phyloP scores from a whole-genome alignment of 2,113 vertebrate genomes.

The Nycticryphes semicollaris region DNA sequence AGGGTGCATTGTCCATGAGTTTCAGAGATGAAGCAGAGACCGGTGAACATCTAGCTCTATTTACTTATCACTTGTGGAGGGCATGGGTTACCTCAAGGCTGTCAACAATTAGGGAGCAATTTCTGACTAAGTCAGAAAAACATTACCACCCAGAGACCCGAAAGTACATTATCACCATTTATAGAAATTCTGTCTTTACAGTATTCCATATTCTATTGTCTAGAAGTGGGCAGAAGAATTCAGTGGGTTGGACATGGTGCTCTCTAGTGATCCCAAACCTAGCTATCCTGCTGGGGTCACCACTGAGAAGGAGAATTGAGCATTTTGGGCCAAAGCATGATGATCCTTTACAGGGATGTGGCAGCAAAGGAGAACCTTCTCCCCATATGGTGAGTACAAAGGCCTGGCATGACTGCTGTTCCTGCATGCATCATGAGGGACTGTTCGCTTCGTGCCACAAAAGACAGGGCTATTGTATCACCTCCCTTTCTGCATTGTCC shows the following conservation, averaged over 20 bases:
- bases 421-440: neutral
- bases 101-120: constrained; percentile 39
- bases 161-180: constrained; percentile 6
- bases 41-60: neutral
- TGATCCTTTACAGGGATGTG: neutral
- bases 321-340: constrained; percentile 20
- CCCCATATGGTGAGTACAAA: neutral
- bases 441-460: neutral
- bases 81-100: constrained; percentile 59
- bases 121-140: constrained; percentile 54
- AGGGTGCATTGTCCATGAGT: neutral
- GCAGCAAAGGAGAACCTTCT: constrained; percentile 14
- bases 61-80: neutral
- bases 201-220: constrained; percentile 28
- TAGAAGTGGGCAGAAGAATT: constrained; percentile 30
- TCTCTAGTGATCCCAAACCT: constrained; percentile 1
- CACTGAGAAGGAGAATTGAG: constrained; percentile 41
- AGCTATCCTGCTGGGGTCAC: constrained; percentile 47
- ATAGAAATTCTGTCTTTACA: constrained; percentile 27
- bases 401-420: neutral
- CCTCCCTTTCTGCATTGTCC: neutral
- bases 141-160: constrained; percentile 28
- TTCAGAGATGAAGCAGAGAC: neutral
- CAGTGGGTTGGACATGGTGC: neutral
- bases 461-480: neutral